Conservation (phyloP, 2,113 vertebrate species). For the Hyperoodon ampullatus region DNA sequence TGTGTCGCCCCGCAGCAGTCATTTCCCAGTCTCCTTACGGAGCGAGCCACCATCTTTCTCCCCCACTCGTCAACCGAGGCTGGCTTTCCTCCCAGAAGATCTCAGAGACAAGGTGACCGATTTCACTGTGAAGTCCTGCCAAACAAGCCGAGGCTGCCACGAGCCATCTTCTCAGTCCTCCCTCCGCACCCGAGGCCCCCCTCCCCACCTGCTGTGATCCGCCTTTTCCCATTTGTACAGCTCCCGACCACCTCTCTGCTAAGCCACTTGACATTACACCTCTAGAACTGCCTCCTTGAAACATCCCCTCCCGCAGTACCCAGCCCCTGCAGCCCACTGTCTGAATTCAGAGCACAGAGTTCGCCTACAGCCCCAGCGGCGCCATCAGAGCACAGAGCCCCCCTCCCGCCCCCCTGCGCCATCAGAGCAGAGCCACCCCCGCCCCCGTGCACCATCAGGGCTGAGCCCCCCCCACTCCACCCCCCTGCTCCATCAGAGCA, state of each 20-base stretch:
- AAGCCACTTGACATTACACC: rapidly evolving
- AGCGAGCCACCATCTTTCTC: not conserved
- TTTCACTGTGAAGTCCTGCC: not conserved
- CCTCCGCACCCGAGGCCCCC: rapidly evolving
- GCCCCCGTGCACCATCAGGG: too few species aligned
- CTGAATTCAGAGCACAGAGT: not conserved
- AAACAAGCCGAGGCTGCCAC: too few species aligned
- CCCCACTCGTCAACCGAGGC: rapidly evolving
- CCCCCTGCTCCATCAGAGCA: too few species aligned
- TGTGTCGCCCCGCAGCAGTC: rapidly evolving
- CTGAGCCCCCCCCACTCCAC: too few species aligned
- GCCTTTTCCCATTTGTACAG: rapidly evolving
- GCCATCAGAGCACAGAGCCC: too few species aligned
- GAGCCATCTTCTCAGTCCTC: not conserved
- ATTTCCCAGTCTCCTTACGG: rapidly evolving
- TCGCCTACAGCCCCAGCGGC: too few species aligned
- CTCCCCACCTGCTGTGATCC: rapidly evolving
- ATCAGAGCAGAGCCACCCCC: too few species aligned
- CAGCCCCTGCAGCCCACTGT: not conserved
- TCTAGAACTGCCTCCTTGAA: too few species aligned
- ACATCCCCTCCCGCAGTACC: not conserved
- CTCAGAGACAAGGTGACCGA: not conserved
- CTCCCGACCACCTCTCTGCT: rapidly evolving
- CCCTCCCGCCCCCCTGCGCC: too few species aligned
- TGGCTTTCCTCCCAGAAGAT: not conserved